Base-by-base conservation (phyloP, 2,888 invertebrate species). In the Drosophila yooni region DNA sequence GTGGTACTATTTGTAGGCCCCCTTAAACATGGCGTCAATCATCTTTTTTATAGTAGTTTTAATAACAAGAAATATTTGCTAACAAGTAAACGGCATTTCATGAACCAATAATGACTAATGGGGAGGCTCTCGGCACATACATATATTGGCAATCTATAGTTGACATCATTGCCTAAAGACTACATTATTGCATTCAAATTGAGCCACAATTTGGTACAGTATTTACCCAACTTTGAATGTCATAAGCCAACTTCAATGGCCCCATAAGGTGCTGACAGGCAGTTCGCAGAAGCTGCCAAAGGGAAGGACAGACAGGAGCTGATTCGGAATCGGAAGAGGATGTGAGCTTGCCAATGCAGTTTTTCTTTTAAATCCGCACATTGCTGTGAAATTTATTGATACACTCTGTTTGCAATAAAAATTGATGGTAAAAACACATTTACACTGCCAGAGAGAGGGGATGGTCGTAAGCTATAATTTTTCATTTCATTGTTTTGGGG, bases 381-480 rank as follows among this genome's bases (percentile, higher is more conserved):
- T 77, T 86, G 77, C 82, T 88, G 80, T 83, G 75, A 79, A 88
- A 87, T 87, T 90, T 90, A 87, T 88, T 82, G 90, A 89, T 83
- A 86, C 88, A 91, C 82, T 89, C 78, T 79, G 78, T 80, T 88
- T 62, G 86, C 87, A 79, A 88, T 87, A 90, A 87, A 87, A 90
- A 87, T 87, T 83, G 88, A 90, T 87, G 87, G 87, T 77, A 75
- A 83, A 90, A 88, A 86, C 82, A 87, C 88, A 87, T 88, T 85
- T 75, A 59, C 73, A 74, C 70, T 54, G 70, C 60, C 53, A 65
- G 40, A 70, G 70, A 63, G 59, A 63, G 29, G 31, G 21, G 60
- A 34, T 38, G 58, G 73, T 59, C 2, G 82, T 71, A 59, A 66
- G 86, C 78, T 67, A 86, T 90, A 88, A 88, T 88, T 88, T 88